Percentiles rank a stretch among this genome's conserved stretches.
phyloP scores from a whole-genome alignment of 2,797 vertebrate genomes.

The Molossus alvarezi region DNA sequence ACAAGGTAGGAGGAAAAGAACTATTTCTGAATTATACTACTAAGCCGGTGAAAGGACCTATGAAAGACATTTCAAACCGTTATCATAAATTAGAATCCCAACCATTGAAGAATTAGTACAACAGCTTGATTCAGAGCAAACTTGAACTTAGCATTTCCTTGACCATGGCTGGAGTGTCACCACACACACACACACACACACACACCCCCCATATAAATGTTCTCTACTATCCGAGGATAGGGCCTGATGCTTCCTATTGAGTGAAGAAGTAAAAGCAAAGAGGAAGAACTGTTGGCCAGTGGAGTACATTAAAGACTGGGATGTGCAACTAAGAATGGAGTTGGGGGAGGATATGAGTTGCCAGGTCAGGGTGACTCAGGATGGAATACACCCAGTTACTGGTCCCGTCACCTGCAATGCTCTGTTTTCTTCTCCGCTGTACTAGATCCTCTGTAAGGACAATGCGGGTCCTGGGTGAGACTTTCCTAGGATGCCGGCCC shows the following conservation, averaged over 20 bases:
- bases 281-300: neutral
- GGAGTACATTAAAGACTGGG: neutral
- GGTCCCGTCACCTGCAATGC: neutral
- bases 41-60: neutral
- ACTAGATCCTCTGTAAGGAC: neutral
- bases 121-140: neutral
- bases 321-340: neutral
- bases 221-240: neutral
- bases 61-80: constrained; percentile 14
- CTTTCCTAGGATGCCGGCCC: neutral
- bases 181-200: neutral
- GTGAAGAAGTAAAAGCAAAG: neutral
- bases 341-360: neutral
- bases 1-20: neutral
- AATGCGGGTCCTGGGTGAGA: neutral
- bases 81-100: constrained; percentile 34
- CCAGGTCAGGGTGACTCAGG: neutral
- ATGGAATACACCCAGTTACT: neutral
- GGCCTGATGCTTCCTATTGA: neutral
- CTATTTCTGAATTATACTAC: neutral
- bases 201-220: neutral
- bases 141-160: constrained; percentile 2
- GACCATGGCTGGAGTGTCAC: neutral
- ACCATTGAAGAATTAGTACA: neutral
- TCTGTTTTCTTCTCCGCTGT: neutral